Evolutionary conservation across 2,113 vertebrate species (phyloP).

Genomic region (Dermatemys mawii): DNA sequence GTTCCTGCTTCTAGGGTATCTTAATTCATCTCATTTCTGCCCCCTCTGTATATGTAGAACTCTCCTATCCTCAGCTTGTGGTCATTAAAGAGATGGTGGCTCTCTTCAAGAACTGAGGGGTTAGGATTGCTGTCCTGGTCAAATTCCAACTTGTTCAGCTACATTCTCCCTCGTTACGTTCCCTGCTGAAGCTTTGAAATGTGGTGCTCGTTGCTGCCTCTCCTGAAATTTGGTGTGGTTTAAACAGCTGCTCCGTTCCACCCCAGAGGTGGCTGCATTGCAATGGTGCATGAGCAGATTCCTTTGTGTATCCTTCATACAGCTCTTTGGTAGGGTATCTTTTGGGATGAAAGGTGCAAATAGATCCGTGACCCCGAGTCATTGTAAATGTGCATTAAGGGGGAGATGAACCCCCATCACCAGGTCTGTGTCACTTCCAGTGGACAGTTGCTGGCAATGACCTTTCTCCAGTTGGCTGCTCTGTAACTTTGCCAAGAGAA

Average conservation of each 20-base stretch:
- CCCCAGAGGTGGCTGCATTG: background rate
- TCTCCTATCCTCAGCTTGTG: background rate
- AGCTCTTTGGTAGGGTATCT: background rate
- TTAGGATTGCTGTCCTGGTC: background rate
- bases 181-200: background rate
- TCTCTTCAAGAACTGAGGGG: background rate
- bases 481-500: background rate
- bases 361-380: background rate
- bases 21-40: background rate
- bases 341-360: background rate
- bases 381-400: background rate
- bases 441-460: background rate
- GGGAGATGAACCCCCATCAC: background rate
- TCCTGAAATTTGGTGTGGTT: fast-evolving
- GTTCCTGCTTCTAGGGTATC: background rate
- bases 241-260: background rate
- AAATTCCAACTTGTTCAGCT: background rate
- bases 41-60: background rate
- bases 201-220: background rate
- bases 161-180: background rate
- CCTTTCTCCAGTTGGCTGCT: background rate
- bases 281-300: background rate
- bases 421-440: background rate
- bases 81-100: background rate
- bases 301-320: background rate